Base-by-base conservation (phyloP, 2,797 vertebrate genomes). In the Mormyrus proboscirostris region DNA sequence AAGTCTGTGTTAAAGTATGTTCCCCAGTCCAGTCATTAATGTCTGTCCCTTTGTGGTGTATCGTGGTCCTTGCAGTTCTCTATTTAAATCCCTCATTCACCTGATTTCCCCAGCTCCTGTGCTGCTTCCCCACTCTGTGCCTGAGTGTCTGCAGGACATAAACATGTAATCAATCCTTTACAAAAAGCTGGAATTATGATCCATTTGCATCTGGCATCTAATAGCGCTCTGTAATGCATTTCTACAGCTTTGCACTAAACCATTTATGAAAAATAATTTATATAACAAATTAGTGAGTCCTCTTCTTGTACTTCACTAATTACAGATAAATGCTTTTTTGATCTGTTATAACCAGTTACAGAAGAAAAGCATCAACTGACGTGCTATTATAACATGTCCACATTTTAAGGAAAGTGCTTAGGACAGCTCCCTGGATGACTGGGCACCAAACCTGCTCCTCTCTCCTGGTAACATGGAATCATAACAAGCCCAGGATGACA, bases 121-220 rank as follows among this genome's bases (percentile, higher is more conserved):
- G 19, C 55, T 59, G 55, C 55, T 59, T 59, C 55, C 19, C 55
- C 55, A 0, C 6, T 59, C 55, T 19, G 0, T 22, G 19, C 55
- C 55, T 19, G n/a, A 59, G 19, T 6, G 0, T 59, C 19, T 59
- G 55, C 55, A n/a, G 0, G 19, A 59, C 55, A 73, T 38, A 73
- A 73, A 73, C 65, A 69, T 69, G 29, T 69, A 6, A 69, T 33
- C 25, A 33, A 33, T 14, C 65, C 65, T 69, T 33, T 33, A 33
- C 69, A 73, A 73, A 73, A 73, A 16, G 33, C 69, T 73, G 29
- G 33, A 73, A 73, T 73, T 73, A 38, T 38, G 69, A 73, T 38
- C 69, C 33, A 73, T 73, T 73, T 73, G 29, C 69, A 73, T 73
- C 69, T 73, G 69, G 69, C 69, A 73, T 38, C 69, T 73, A 73